These are phyloP conservation scores for Megalurothrips usitatus DNA, from an alignment of 2,888 invertebrate species.

Conservation along the genomic window DNA sequence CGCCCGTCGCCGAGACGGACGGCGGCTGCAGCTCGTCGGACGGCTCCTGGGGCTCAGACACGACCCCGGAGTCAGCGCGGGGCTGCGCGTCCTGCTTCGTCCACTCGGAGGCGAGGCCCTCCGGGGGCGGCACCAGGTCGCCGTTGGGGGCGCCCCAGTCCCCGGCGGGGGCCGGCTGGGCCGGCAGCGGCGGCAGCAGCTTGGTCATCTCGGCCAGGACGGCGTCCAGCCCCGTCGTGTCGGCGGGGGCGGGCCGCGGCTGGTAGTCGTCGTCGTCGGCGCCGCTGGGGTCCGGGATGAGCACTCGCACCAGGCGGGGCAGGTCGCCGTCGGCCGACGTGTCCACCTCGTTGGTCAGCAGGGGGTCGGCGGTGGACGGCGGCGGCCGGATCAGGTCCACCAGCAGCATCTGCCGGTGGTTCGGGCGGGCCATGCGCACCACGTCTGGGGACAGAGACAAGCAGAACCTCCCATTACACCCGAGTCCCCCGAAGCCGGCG, in stretches of 20 bases:
- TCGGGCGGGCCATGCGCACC: background rate
- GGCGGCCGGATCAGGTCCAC: constrained; percentile 15
- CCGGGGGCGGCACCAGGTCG: background rate
- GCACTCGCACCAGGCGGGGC: background rate
- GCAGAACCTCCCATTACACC: no score
- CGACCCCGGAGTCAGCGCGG: background rate
- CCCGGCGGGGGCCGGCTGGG: background rate
- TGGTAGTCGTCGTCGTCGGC: constrained; percentile 3
- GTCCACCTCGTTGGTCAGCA: constrained; percentile 22
- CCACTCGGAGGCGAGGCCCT: background rate
- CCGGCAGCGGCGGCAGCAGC: background rate
- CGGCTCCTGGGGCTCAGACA: background rate
- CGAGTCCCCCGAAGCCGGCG: no score
- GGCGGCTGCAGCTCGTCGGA: background rate
- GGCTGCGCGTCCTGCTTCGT: constrained; percentile 7
- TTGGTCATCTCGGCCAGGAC: background rate
- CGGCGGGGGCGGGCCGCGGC: background rate
- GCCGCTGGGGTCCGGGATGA: background rate
- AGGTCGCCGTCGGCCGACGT: background rate
- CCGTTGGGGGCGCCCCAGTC: background rate
- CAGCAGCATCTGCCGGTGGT: background rate
- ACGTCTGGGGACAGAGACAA: background rate
- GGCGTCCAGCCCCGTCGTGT: background rate
- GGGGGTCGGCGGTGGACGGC: background rate
- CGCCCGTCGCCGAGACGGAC: background rate